Percentiles rank a stretch among this genome's conserved stretches.
Evolutionary conservation across 2,797 vertebrate species (phyloP).

Genomic region (Pseudochromis fuscus): DNA sequence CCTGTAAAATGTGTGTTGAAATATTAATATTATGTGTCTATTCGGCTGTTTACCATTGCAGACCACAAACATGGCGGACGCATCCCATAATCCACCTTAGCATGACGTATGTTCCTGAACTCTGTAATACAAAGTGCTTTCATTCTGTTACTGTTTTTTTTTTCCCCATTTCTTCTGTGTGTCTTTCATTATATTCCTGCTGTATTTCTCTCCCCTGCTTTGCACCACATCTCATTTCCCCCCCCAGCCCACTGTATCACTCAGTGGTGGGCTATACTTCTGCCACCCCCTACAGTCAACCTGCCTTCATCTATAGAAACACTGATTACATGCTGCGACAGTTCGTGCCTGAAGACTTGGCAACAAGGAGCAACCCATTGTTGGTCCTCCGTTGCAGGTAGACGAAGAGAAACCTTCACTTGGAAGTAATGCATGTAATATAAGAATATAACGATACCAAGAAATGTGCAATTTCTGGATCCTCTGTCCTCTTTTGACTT

Average conservation of each 20-base stretch:
- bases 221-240: conserved; percentile 13
- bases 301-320: conserved; percentile 15
- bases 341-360: conserved; percentile 10
- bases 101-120: too few species aligned
- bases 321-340: conserved; percentile 22
- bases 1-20: not conserved
- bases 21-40: too few species aligned
- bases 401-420: too few species aligned
- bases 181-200: not conserved
- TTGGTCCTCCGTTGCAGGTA: too few species aligned
- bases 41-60: too few species aligned
- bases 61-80: too few species aligned
- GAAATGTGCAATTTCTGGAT: too few species aligned
- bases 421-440: too few species aligned
- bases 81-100: too few species aligned
- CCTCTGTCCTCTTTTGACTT: too few species aligned
- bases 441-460: too few species aligned
- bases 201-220: not conserved
- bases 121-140: conserved; percentile 8
- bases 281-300: not conserved
- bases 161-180: not conserved
- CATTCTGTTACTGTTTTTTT: not conserved
- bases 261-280: not conserved
- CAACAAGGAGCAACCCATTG: not conserved
- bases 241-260: conserved; percentile 9